Conservation (phyloP, 2,888 invertebrate species). For the Xestobium rufovillosum region DNA sequence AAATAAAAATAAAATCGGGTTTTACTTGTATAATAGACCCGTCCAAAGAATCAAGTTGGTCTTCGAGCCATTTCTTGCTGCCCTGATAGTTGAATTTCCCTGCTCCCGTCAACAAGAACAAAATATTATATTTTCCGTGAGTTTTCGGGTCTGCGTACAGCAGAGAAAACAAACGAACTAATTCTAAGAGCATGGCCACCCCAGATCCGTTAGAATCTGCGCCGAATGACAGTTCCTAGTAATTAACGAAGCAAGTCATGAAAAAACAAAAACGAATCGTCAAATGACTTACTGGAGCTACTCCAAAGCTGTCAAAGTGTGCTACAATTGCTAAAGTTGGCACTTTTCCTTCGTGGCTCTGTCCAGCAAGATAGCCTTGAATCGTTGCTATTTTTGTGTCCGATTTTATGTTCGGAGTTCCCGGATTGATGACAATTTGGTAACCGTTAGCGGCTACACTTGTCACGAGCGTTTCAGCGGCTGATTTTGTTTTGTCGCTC, state of each 20-base stretch:
- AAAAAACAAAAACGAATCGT: constrained; percentile 3
- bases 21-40: constrained; percentile 64
- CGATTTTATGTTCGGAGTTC: constrained; percentile 60
- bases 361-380: constrained; percentile 74
- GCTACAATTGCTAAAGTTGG: constrained; percentile 88
- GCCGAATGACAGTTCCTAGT: constrained; percentile 77
- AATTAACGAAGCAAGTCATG: constrained; percentile 17
- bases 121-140: constrained; percentile 66
- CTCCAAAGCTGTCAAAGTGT: constrained; percentile 86
- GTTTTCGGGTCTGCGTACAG: constrained; percentile 70
- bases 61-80: constrained; percentile 92
- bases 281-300: constrained; percentile 71
- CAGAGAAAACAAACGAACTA: constrained; percentile 81
- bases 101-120: constrained; percentile 85
- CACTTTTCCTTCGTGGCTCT: constrained; percentile 50
- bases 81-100: constrained; percentile 93
- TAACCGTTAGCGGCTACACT: constrained; percentile 92
- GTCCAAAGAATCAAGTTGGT: constrained; percentile 75
- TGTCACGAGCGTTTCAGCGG: constrained; percentile 74
- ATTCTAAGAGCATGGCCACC: constrained; percentile 76
- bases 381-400: constrained; percentile 83
- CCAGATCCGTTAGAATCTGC: constrained; percentile 92
- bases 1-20: constrained; percentile 5
- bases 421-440: constrained; percentile 78
- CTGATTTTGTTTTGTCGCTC: constrained; percentile 67